Conservation (phyloP, 2,113 vertebrate species). For the Galbula dea region DNA sequence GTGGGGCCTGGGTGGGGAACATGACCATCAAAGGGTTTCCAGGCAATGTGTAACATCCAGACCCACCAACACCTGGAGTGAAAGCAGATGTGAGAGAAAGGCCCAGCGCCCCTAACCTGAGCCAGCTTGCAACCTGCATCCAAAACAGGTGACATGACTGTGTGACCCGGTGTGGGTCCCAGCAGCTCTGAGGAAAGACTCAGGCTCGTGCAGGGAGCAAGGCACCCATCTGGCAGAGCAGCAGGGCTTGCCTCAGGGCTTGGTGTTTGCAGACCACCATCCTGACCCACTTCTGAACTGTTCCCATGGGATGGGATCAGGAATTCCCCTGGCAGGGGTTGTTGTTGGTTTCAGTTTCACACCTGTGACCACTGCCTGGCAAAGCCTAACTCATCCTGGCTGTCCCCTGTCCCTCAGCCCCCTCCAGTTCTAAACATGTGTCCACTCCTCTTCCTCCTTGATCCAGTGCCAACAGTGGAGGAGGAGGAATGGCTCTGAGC, state of each 20-base stretch:
- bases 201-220: accelerated
- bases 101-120: not conserved
- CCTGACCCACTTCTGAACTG: not conserved
- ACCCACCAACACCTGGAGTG: not conserved
- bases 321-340: not conserved
- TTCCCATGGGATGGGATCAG: not conserved
- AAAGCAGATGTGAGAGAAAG: not conserved
- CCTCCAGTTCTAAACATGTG: not conserved
- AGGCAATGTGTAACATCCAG: not conserved
- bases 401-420: not conserved
- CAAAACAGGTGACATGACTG: accelerated
- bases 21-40: not conserved
- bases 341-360: not conserved
- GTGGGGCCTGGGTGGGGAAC: not conserved
- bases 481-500: not conserved
- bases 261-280: not conserved
- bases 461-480: not conserved
- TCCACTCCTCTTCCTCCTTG: not conserved
- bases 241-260: not conserved
- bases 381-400: not conserved
- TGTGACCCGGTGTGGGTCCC: not conserved
- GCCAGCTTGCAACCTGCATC: not conserved
- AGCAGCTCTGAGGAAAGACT: not conserved
- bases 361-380: not conserved
- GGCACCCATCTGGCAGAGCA: not conserved